These are phyloP conservation scores for Empis livida DNA, from an alignment of 2,888 invertebrate species.

Conservation along the genomic window DNA sequence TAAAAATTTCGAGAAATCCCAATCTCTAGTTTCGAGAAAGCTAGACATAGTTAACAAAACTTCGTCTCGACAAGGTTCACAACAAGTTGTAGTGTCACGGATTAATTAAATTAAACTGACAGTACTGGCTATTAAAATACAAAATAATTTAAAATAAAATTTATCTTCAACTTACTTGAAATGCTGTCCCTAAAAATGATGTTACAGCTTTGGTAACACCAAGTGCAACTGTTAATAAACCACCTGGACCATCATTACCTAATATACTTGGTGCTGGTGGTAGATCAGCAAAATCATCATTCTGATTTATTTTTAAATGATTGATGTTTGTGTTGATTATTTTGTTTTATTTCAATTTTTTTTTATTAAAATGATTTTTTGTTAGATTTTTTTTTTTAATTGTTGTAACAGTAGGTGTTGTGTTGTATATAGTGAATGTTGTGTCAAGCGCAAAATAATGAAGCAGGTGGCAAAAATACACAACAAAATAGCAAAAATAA, in stretches of 20 bases:
- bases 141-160: not conserved
- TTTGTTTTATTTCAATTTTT: not conserved
- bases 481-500: too few relatives aligned
- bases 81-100: too few relatives aligned
- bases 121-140: too few relatives aligned
- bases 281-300: slow-evolving; percentile 11
- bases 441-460: not conserved
- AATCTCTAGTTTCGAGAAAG: too few relatives aligned
- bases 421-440: not conserved
- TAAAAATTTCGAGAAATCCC: too few relatives aligned
- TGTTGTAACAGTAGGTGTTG: not conserved
- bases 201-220: slow-evolving; percentile 67
- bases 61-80: too few relatives aligned
- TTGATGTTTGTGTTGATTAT: not conserved
- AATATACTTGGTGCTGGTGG: slow-evolving; percentile 26
- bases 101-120: too few relatives aligned
- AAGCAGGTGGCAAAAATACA: not conserved
- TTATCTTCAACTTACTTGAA: slow-evolving; percentile 44
- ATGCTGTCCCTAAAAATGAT: slow-evolving; percentile 61
- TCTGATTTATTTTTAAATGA: not conserved
- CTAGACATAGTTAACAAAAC: too few relatives aligned
- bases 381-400: not conserved
- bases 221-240: slow-evolving; percentile 55
- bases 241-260: slow-evolving; percentile 7
- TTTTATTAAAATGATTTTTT: not conserved